phyloP scores from a whole-genome alignment of 2,888 invertebrate genomes.

The Clistopyga incitator region DNA sequence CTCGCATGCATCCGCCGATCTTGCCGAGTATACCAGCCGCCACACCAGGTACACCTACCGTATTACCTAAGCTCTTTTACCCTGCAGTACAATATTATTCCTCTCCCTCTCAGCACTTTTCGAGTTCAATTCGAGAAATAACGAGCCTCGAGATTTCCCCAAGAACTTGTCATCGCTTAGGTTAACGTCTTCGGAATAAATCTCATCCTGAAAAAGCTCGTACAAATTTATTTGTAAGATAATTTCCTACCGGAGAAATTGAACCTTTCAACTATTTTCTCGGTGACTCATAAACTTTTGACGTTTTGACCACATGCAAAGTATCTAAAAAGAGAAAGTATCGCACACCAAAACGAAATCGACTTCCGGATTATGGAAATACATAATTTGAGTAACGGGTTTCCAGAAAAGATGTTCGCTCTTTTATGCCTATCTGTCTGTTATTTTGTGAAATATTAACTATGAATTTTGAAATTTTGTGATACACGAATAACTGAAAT shows the following conservation, averaged over 20 bases:
- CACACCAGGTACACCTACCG: slow-evolving; percentile 25
- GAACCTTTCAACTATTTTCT: background rate
- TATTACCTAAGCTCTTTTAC: slow-evolving; percentile 1
- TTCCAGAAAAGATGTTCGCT: too few relatives aligned
- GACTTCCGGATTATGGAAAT: too few relatives aligned
- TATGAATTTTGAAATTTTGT: too few relatives aligned
- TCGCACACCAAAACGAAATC: too few relatives aligned
- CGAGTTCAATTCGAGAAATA: slow-evolving; percentile 55
- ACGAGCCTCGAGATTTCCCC: slow-evolving; percentile 26
- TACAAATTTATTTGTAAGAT: slow-evolving; percentile 24
- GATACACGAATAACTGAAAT: too few relatives aligned
- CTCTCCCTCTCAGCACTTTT: slow-evolving; percentile 53
- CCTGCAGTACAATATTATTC: slow-evolving; percentile 53
- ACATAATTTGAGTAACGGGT: too few relatives aligned
- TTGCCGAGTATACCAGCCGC: slow-evolving; percentile 28
- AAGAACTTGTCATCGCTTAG: slow-evolving; percentile 49
- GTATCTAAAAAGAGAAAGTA: too few relatives aligned
- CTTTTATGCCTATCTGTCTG: too few relatives aligned
- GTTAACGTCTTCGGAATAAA: slow-evolving; percentile 33
- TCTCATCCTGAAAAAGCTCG: background rate
- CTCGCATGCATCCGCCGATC: slow-evolving; percentile 54
- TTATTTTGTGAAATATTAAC: too few relatives aligned
- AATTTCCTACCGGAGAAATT: background rate
- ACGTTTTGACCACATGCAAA: background rate
- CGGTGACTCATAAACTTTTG: background rate